Base-by-base conservation (phyloP, 1,140 invertebrate species). In the Acromyrmex echinatior region DNA sequence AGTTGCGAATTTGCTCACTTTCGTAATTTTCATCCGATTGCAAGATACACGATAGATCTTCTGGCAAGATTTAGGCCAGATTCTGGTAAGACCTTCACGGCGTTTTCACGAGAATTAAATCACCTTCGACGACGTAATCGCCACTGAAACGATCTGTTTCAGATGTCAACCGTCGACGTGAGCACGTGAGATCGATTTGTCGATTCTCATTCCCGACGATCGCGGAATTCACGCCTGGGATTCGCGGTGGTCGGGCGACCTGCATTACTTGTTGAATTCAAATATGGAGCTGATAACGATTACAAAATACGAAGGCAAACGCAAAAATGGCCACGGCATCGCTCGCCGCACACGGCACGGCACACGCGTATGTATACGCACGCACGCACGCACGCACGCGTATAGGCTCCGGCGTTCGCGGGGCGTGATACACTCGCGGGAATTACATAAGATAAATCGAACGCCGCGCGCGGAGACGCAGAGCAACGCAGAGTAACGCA, bases 241-340 rank as follows among this genome's bases (percentile, higher is more conserved):
- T 21, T 28, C 60, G 21, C 25, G 60, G 25, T 3, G 14, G 66
- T 85, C 90, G 76, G 79, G 62, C 66, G 88, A 51, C 25, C 80
- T 89, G 90, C 88, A 73, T 89, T 95, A 95, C 94, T 95, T 94
- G 95, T 95, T 94, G 93, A 95, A 95, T 95, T 94, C 94, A 94
- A 95, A 95, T 94, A 95, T 95, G 94, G 94, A 93, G 93, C 93
- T 95, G 94, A 95, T 93, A 95, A 94, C 92, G 94, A 95, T 95
- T 95, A 95, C 95, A 94, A 95, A 95, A 95, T 92, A 31, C 53
- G 53, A 60, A 21, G 92, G n/a, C 92, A 92, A 94, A 91, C 92
- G 93, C 93, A 92, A 95, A 95, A 95, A 95, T 95, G 94, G 94
- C 94, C 93, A 94, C 94, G 93, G 93, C 92, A 95, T 93, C 92